phyloP scores from a whole-genome alignment of 2,888 invertebrate species.

The Cataglyphis livida region DNA sequence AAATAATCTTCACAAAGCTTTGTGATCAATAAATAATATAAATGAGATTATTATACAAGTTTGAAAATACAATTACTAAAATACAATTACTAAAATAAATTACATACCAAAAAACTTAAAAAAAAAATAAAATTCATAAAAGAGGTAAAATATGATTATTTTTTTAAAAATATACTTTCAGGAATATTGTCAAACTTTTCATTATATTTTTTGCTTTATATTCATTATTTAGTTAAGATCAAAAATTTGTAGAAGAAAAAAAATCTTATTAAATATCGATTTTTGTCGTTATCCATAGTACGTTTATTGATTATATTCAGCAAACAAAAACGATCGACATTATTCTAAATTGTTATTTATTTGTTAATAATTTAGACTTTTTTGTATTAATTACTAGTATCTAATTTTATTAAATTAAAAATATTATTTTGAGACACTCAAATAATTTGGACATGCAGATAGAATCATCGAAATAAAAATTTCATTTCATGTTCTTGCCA shows the following conservation, averaged over 20 bases:
- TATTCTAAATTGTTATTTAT: conserved; percentile 5
- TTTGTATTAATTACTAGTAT: background rate
- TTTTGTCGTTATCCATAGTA: background rate
- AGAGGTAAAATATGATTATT: background rate
- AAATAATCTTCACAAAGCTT: background rate
- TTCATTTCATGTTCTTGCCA: background rate
- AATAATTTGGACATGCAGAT: background rate
- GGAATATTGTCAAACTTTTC: background rate
- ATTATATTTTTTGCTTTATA: background rate
- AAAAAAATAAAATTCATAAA: background rate
- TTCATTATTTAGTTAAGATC: background rate
- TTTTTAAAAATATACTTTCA: background rate
- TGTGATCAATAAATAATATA: background rate
- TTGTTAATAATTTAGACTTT: background rate
- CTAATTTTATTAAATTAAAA: background rate
- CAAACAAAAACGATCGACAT: background rate
- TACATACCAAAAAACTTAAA: background rate
- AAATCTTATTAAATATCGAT: background rate
- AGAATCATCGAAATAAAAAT: background rate
- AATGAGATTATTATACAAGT: background rate
- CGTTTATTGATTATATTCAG: background rate
- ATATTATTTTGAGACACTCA: background rate
- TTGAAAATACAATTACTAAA: background rate
- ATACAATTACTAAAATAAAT: background rate
- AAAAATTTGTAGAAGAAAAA: background rate